Base-by-base conservation (phyloP, 1,140 invertebrate genomes). In the Formica selysi region DNA sequence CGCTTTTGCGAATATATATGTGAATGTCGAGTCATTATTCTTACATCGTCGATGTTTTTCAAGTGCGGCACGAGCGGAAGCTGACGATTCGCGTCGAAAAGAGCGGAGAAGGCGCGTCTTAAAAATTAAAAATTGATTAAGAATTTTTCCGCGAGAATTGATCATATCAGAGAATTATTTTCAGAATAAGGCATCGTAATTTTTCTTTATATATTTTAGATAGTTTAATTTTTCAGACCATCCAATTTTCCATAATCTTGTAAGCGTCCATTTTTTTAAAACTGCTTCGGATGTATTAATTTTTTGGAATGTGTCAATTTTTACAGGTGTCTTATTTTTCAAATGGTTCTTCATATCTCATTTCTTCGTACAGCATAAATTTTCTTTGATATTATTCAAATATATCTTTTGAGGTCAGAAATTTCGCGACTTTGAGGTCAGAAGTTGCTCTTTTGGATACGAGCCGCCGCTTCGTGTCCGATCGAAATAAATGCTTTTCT, bases 1-100 rank as follows among this genome's bases (percentile, higher is more conserved):
- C 73, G 57, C 80, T 78, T 86, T 78, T 64, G n/a, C 61, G 65
- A 26, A 79, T 86, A 59, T 73, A 29, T 76, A 54, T 68, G 29
- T 79, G 59, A 59, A 68, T 86, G 65, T 74, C 38, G 79, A 73
- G 1, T 83, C 38, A 29, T 87, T 83, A 89, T 71, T 89, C 65
- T 85, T 79, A 68, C 29, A 86, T 81, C 80, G 64, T 65, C 67
- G 64, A 68, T 80, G 54, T 80, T 81, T 81, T 38, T 80, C 57
- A 29, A 80, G 38, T 61, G 54, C 54, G 22, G 26, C 41, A 71
- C 76, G 76, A 86, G 41, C 16, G 29, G 29, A 86, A 74, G 51
- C 54, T 54, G 6, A 29, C 68, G 54, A 13, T 74, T 64, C 13
- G 29, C 48, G n/a, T 19, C 29, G 6, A n/a, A 38, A 74, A 19